Percentiles rank a stretch among this genome's conserved stretches.
These are phyloP conservation scores for Agapornis roseicollis DNA, from an alignment of 2,113 vertebrate genomes.

Conservation along the genomic window DNA sequence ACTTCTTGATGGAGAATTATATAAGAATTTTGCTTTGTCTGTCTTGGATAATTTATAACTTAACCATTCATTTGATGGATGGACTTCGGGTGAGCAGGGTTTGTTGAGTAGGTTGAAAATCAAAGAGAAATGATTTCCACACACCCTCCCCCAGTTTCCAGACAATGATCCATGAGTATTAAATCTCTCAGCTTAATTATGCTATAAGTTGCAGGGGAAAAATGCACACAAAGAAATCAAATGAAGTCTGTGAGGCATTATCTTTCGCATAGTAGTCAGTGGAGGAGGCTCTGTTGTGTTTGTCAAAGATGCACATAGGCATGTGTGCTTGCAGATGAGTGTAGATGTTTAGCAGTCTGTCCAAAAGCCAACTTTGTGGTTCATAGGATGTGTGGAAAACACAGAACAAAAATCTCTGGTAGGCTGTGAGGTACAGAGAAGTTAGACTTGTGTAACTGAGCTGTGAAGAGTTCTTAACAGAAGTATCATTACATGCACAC, in stretches of 20 bases:
- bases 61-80: constrained; percentile 31
- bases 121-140: background rate
- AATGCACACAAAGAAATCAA: constrained; percentile 5
- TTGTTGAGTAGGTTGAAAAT: constrained; percentile 34
- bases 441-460: background rate
- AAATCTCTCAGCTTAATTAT: constrained; percentile 53
- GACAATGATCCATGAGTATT: background rate
- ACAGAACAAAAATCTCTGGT: background rate
- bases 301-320: background rate
- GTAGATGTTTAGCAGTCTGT: background rate
- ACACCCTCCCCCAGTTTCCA: background rate
- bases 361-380: background rate
- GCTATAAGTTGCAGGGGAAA: background rate
- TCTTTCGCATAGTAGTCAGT: background rate
- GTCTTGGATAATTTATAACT: background rate
- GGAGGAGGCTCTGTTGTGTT: background rate
- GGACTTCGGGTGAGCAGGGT: constrained; percentile 6
- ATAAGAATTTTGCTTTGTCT: constrained; percentile 1
- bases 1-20: background rate
- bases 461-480: background rate
- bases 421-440: background rate
- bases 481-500: background rate
- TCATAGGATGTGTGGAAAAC: background rate
- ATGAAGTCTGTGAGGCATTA: background rate
- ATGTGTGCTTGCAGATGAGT: background rate